phyloP scores from a whole-genome alignment of 2,113 vertebrate species.

The Eleginops maclovinus region DNA sequence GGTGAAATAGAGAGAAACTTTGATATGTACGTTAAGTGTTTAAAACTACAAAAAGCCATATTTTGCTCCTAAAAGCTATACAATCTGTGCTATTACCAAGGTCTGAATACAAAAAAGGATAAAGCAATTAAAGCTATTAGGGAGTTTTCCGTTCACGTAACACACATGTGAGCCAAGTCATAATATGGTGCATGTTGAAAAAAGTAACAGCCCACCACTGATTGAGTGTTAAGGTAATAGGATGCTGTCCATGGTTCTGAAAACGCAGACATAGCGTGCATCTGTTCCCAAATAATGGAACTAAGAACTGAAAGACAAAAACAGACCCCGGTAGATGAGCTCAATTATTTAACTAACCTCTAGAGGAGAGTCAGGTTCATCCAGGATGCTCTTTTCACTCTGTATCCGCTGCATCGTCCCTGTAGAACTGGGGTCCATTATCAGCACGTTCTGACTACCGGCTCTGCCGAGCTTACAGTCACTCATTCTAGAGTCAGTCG shows the following conservation, averaged over 20 bases:
- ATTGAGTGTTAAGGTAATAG: accelerated
- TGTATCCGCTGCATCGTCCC: no score
- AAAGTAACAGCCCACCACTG: neutral
- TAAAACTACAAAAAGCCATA: neutral
- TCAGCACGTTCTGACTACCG: no score
- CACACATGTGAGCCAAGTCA: neutral
- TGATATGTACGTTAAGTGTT: neutral
- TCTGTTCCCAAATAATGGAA: neutral
- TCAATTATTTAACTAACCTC: no score
- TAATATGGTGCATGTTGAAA: neutral
- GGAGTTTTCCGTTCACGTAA: neutral
- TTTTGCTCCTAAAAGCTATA: neutral
- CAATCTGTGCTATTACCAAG: neutral
- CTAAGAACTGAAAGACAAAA: no score
- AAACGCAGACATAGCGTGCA: neutral
- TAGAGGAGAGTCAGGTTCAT: no score
- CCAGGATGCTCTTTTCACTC: no score
- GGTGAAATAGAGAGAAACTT: neutral
- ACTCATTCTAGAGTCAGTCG: no score
- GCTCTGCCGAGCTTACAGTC: no score
- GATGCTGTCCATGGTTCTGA: constrained; percentile 8
- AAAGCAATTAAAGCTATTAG: neutral
- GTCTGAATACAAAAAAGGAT: neutral
- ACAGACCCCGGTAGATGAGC: no score
- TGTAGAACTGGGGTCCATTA: no score